Percentiles rank a stretch among this genome's conserved stretches.
These are phyloP conservation scores for Eulemur coronatus DNA, from an alignment of 2,797 vertebrate species.

Conservation along the genomic window DNA sequence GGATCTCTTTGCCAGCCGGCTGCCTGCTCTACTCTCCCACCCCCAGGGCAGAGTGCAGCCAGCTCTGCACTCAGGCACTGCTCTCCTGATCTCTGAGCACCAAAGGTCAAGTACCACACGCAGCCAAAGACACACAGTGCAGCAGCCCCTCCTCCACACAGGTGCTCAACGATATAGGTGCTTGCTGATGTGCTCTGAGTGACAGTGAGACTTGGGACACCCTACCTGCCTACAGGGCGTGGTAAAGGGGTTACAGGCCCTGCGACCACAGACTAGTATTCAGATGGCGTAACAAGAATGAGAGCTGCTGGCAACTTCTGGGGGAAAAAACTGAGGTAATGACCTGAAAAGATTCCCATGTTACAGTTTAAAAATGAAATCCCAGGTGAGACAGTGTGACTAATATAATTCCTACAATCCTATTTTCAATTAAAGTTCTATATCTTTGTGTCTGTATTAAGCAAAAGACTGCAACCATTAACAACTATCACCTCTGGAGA, in stretches of 20 bases:
- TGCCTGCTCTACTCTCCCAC: no score
- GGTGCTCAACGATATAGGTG: fast-evolving
- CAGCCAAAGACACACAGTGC: not conserved
- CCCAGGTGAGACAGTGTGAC: not conserved
- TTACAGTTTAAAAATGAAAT: not conserved
- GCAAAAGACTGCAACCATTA: not conserved
- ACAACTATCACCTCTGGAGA: not conserved
- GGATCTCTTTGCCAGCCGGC: not conserved
- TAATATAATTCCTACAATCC: not conserved
- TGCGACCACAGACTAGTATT: no score
- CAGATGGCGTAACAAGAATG: not conserved
- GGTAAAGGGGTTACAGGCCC: not conserved
- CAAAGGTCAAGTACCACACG: not conserved
- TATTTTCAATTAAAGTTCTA: not conserved
- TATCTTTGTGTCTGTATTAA: not conserved
- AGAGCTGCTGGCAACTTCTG: no score
- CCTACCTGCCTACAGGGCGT: no score
- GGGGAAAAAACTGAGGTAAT: not conserved
- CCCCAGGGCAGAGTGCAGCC: fast-evolving
- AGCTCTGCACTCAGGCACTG: not conserved
- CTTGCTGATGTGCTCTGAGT: fast-evolving
- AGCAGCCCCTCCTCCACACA: not conserved
- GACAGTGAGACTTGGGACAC: not conserved
- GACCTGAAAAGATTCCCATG: not conserved
- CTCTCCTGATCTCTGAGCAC: not conserved